Base-by-base conservation (phyloP, 1,140 invertebrate species). In the Temnothorax nylanderi region DNA sequence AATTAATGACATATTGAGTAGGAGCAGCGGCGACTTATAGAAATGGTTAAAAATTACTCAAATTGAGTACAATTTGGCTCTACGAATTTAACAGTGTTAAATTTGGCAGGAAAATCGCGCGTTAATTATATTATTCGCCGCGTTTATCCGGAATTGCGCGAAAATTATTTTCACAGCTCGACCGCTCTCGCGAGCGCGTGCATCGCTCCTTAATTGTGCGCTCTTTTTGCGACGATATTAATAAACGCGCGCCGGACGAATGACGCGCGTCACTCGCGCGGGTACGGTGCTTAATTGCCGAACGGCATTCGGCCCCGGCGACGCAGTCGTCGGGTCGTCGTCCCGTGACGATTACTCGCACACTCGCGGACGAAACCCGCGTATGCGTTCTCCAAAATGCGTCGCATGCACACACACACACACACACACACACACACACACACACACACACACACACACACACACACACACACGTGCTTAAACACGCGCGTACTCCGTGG, bases 141-240 rank as follows among this genome's bases (percentile, higher is more conserved):
- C 11, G 56, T 74, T 60, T 44, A 41, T 41, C 3, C 32, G 18
- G 13, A 60, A 8, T 58, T n/a, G 8, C 44, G 41, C 26, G 16
- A 26, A 13, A 47, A 47, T 34, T 21, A 44, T 67, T 80, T 67
- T 32, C 41, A 13, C 37, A 16, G 2, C 3, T 8, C 74, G 4
- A 32, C 44, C 16, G 41, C 18, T 58, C 37, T 32, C 18, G 11
- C 21, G 8, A 3, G 13, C 8, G 10, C 21, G 8, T 7, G 13
- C 8, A 49, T 65, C 44, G 13, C 16, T 21, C 26, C 34, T 77
- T 80, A 80, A 81, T 81, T 54, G 34, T 37, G 16, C 8, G n/a
- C 10, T 10, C 21, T 56, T 84, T 88, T 84, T 71, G 69, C 64
- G 26, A 37, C 58, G 65, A 7, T 86, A 77, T 76, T 76, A 69